These are phyloP conservation scores for Todus mexicanus DNA, from an alignment of 2,797 vertebrate genomes.

Conservation along the genomic window DNA sequence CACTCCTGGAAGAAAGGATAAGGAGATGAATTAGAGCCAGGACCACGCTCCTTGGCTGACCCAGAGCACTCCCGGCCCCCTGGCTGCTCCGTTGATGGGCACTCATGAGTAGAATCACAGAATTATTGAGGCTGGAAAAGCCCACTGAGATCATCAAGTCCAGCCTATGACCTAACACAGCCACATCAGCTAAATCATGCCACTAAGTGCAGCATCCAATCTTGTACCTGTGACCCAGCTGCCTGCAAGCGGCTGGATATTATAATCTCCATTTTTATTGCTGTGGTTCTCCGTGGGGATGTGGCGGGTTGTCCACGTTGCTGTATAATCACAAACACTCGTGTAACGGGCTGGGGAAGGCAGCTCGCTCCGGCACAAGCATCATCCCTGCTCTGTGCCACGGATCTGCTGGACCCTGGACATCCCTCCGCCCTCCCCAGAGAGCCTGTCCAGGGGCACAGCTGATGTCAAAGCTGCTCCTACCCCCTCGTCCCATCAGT, in stretches of 20 bases:
- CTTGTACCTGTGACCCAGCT: fast-evolving
- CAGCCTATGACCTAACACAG: no score
- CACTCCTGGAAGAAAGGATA: constrained; percentile 77
- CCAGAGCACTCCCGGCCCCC: fast-evolving
- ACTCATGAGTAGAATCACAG: not conserved
- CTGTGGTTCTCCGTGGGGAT: not conserved
- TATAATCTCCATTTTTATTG: not conserved
- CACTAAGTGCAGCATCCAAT: no score
- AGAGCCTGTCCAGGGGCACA: not conserved
- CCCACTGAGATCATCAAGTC: no score
- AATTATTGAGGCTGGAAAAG: no score
- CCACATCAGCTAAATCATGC: no score
- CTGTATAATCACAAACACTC: not conserved
- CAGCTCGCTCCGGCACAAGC: not conserved
- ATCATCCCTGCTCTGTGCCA: not conserved
- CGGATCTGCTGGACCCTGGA: not conserved
- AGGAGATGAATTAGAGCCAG: not conserved
- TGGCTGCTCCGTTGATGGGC: not conserved
- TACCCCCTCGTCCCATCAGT: not conserved
- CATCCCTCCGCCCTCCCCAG: not conserved
- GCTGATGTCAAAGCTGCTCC: not conserved
- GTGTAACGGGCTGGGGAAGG: fast-evolving
- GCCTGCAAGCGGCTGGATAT: not conserved
- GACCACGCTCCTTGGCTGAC: fast-evolving
- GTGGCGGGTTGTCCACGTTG: fast-evolving